These are phyloP conservation scores for Alloplasta piceator DNA, from an alignment of 2,888 invertebrate species.

Conservation along the genomic window DNA sequence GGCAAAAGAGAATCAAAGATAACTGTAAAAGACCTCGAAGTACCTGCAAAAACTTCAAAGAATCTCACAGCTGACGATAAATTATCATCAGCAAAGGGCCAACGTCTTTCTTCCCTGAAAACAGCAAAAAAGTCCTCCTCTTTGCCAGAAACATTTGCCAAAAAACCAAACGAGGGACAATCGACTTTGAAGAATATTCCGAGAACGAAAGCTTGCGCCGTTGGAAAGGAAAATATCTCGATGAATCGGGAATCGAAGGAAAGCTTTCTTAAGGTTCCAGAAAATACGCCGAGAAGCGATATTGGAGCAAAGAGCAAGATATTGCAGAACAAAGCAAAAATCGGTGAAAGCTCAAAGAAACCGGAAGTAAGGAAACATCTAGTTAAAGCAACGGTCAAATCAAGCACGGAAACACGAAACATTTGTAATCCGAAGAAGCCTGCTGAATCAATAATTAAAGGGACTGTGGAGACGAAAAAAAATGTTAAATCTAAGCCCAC, in stretches of 20 bases:
- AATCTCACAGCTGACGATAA: background rate
- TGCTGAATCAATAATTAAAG: background rate
- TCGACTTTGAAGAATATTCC: background rate
- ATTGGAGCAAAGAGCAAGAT: background rate
- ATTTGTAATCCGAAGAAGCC: background rate
- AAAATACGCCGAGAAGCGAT: constrained; percentile 20
- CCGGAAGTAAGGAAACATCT: background rate
- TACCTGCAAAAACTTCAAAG: background rate
- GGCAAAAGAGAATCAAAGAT: background rate
- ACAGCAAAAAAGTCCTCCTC: constrained; percentile 3
- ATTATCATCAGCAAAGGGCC: background rate
- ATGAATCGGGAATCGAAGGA: constrained; percentile 1
- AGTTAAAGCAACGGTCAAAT: background rate
- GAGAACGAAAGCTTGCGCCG: background rate
- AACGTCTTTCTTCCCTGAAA: background rate
- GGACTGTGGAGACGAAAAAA: background rate
- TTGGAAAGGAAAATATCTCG: constrained; percentile 48
- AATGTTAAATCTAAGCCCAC: background rate
- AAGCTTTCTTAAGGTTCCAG: constrained; percentile 9
- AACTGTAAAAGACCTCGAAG: background rate
- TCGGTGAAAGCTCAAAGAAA: background rate
- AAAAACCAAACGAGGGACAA: background rate
- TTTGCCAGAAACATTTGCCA: constrained; percentile 3
- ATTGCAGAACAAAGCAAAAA: background rate
- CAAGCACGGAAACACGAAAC: background rate